phyloP scores from a whole-genome alignment of 2,113 vertebrate genomes.

The Irena cyanogastra region DNA sequence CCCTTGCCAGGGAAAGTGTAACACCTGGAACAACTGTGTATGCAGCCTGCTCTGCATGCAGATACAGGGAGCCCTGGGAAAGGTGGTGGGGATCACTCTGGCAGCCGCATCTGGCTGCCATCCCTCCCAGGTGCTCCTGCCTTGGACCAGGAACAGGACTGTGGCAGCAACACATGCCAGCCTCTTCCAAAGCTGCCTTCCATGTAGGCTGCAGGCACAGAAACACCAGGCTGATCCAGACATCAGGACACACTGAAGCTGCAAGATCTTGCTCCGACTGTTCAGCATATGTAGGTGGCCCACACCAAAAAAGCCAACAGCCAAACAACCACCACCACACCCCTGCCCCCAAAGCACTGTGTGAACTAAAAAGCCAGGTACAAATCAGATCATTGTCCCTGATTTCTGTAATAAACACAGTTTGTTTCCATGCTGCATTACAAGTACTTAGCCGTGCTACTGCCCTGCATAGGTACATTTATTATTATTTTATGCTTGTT shows the following conservation, averaged over 20 bases:
- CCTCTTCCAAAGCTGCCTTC: background rate
- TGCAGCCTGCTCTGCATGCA: background rate
- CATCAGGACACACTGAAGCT: background rate
- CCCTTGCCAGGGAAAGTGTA: background rate
- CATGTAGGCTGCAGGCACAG: background rate
- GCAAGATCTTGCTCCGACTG: background rate
- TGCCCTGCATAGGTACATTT: background rate
- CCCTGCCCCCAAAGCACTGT: fast-evolving
- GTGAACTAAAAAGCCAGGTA: background rate
- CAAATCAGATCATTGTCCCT: background rate
- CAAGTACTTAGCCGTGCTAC: background rate
- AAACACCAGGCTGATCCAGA: background rate
- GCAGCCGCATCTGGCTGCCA: background rate
- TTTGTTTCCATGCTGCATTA: background rate
- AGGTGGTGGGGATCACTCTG: background rate
- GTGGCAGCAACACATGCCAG: background rate
- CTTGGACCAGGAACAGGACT: background rate
- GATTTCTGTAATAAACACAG: background rate
- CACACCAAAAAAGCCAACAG: background rate
- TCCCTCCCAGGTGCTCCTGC: background rate
- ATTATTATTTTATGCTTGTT: background rate
- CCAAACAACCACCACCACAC: background rate
- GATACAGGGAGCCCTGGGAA: background rate
- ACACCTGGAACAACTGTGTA: background rate
- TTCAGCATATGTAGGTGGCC: background rate